A percentile compares a stretch with the other conserved stretches of the same genome.
These are phyloP conservation scores for Felis chaus DNA, from an alignment of 2,113 vertebrate species.

Conservation along the genomic window DNA sequence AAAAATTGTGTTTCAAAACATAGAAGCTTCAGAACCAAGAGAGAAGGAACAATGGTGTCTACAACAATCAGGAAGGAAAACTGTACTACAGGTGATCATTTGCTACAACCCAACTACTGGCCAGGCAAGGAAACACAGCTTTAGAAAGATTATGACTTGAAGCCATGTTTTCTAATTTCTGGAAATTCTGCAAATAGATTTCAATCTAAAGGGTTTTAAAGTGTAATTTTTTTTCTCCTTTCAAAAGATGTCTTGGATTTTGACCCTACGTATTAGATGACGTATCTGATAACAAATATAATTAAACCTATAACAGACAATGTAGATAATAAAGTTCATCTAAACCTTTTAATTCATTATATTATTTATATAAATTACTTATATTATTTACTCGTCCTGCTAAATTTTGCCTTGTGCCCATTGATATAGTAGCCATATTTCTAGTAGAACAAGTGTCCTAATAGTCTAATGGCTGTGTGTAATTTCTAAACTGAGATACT, in stretches of 20 bases:
- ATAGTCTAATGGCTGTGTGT: background rate
- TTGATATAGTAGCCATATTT: background rate
- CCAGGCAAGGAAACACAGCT: constrained; percentile 91
- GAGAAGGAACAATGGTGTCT: constrained; percentile 81
- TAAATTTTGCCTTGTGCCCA: background rate
- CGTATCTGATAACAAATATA: background rate
- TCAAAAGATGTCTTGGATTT: constrained; percentile 41
- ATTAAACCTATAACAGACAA: background rate
- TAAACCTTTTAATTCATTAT: background rate
- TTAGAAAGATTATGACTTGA: constrained; percentile 76
- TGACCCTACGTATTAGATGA: constrained; percentile 23
- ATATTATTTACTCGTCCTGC: background rate
- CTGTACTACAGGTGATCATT: constrained; percentile 80
- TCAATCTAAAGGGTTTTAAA: constrained; percentile 27
- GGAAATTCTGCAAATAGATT: constrained; percentile 50
- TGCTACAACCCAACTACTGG: constrained; percentile 83
- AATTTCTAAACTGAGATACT: background rate
- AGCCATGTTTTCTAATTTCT: background rate
- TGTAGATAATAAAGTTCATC: background rate
- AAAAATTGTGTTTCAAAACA: constrained; percentile 83
- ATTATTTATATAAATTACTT: background rate
- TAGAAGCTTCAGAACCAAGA: constrained; percentile 75
- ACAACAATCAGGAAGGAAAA: constrained; percentile 85
- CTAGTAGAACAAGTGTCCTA: background rate
- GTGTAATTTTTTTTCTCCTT: background rate